Conservation (phyloP, 2,797 vertebrate species). For the Clarias laeviceps region DNA sequence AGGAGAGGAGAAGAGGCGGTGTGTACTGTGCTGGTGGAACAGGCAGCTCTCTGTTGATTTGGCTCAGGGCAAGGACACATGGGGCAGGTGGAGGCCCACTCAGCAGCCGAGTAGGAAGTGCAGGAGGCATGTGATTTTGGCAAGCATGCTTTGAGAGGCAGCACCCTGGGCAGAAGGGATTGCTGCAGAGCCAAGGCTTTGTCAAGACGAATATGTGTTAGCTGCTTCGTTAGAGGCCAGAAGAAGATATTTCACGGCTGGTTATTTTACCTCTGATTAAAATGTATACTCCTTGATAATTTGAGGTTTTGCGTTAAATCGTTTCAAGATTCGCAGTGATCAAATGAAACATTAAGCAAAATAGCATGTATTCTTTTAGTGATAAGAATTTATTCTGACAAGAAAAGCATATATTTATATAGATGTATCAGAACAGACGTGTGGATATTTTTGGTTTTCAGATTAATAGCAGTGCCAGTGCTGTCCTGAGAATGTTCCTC, state of each 20-base stretch:
- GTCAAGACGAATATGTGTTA: constrained; percentile 38
- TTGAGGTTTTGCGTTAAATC: neutral
- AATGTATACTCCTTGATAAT: neutral
- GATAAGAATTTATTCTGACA: neutral
- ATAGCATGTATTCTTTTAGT: neutral
- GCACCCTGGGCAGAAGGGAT: constrained; percentile 32
- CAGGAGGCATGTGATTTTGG: constrained; percentile 53
- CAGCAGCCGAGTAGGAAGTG: constrained; percentile 52
- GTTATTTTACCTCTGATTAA: neutral
- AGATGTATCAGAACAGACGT: neutral
- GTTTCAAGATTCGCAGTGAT: neutral
- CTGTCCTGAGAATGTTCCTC: neutral
- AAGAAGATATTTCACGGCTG: constrained; percentile 13
- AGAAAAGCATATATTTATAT: neutral
- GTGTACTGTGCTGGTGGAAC: constrained; percentile 45
- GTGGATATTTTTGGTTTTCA: neutral
- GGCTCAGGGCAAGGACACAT: constrained; percentile 57
- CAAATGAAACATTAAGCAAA: neutral
- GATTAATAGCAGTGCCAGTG: neutral
- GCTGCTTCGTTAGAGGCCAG: constrained; percentile 5
- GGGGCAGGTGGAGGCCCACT: constrained; percentile 54
- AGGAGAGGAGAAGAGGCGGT: constrained; percentile 14
- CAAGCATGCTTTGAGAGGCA: constrained; percentile 37
- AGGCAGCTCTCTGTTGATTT: constrained; percentile 54
- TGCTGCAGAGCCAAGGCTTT: constrained; percentile 34